Evolutionary conservation across 2,888 invertebrate species (phyloP), one percentile per base, ranked within the genome.

Genomic region (Rhorus exstirpatorius): DNA sequence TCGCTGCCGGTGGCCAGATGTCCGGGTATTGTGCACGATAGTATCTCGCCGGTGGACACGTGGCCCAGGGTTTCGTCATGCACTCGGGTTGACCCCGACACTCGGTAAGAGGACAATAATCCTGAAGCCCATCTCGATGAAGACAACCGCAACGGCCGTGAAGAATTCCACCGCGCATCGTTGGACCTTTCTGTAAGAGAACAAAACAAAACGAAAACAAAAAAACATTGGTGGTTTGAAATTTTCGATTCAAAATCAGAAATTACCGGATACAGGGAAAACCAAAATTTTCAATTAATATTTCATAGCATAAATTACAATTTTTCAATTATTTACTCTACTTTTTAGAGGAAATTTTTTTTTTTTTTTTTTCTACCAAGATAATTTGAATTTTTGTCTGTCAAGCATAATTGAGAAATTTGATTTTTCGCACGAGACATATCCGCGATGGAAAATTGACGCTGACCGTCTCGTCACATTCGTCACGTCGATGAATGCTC

Each of bases 41-140:
- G 75, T 82, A 89, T 88, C 94, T 94, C 80, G 94, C 94, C 2
- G 95, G 95, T 19, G 94, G 93, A 86, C 95, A 95, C 49, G 93
- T 81, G 0, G 95, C 94, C 87, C 95, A 94, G 0, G 95, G 95
- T 85, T 94, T 90, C 19, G 93, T 92, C 58, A 94, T 88, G 86
- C 95, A 95, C 3, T 93, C 86, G 0, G 94, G 94, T 81, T 94
- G 93, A 7, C 94, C 94, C 67, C 94, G 79, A 8, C 82, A 83
- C 26, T 83, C 79, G 14, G 58, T 71, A 38, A 94, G 93, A 35
- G 94, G 94, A 88, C 95, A 95, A 81, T 94, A 94, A 86, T 95
- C 95, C 88, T 95, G 95, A 38, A 95, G 93, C 21, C 95, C 95
- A 86, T 95, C 95, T 76, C 94, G 94, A 85, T 94, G 94, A 79